Evolutionary conservation across 2,888 invertebrate genomes (phyloP).

Genomic region (Dasysyrphus tricinctus): DNA sequence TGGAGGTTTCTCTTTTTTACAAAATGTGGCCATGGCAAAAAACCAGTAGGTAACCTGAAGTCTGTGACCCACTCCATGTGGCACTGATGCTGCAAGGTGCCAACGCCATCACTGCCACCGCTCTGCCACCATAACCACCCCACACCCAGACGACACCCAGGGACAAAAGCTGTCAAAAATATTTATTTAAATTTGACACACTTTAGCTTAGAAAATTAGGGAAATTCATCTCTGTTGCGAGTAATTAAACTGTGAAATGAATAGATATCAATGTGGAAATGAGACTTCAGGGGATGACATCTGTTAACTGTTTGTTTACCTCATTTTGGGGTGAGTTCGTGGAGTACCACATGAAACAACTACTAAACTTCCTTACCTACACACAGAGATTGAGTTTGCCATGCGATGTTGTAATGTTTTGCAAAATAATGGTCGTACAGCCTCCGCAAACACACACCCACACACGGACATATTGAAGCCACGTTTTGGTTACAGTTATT

Average conservation of each 20-base stretch:
- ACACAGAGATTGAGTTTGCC: conserved; percentile 48
- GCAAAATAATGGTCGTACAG: conserved; percentile 50
- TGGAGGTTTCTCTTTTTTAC: conserved; percentile 36
- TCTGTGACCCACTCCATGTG: conserved; percentile 41
- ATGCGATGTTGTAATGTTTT: conserved; percentile 60
- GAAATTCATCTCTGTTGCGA: conserved; percentile 52
- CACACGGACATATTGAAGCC: conserved; percentile 6
- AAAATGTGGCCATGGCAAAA: conserved; percentile 31
- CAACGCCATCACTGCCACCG: conserved; percentile 30
- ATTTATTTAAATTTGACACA: conserved; percentile 73
- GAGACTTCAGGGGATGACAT: conserved; percentile 57
- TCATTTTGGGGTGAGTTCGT: conserved; percentile 71
- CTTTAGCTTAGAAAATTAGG: conserved; percentile 64
- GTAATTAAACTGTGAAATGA: conserved; percentile 72
- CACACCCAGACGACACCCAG: conserved; percentile 1
- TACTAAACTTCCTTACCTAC: conserved; percentile 30
- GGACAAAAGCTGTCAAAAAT: conserved; percentile 51
- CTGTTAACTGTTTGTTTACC: conserved; percentile 57
- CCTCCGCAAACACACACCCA: not conserved
- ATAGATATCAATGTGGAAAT: conserved; percentile 57
- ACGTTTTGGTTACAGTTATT: conserved; percentile 6
- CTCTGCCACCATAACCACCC: not conserved
- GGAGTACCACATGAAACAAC: conserved; percentile 71
- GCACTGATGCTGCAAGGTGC: conserved; percentile 8
- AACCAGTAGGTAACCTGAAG: conserved; percentile 25